A percentile compares a stretch with the other conserved stretches of the same genome.
These are phyloP conservation scores for Volucella inanis DNA, from an alignment of 2,888 invertebrate genomes.

Conservation along the genomic window DNA sequence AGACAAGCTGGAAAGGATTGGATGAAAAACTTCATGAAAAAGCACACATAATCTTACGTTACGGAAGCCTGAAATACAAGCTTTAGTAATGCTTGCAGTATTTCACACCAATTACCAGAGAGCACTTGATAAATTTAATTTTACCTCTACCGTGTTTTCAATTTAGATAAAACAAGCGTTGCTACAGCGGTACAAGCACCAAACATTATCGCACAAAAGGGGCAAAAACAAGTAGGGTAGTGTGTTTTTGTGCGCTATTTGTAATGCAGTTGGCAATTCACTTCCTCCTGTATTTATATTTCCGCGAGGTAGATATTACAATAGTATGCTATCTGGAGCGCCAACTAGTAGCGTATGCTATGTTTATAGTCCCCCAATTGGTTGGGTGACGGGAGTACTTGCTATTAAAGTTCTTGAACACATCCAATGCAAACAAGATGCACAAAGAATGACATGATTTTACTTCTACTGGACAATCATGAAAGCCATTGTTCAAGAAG, in stretches of 20 bases:
- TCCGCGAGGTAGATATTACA: too few relatives aligned
- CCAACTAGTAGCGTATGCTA: constrained; percentile 45
- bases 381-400: constrained; percentile 47
- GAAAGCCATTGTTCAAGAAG: constrained; percentile 39
- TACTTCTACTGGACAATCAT: constrained; percentile 58
- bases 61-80: background rate
- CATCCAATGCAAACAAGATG: constrained; percentile 32
- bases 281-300: too few relatives aligned
- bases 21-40: constrained; percentile 2
- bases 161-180: constrained; percentile 72
- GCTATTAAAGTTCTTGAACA: constrained; percentile 33
- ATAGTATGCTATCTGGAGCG: constrained; percentile 16
- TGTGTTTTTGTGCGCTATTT: too few relatives aligned
- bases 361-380: constrained; percentile 42
- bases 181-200: constrained; percentile 65
- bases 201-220: constrained; percentile 55
- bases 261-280: too few relatives aligned
- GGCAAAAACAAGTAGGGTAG: too few relatives aligned
- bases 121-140: constrained; percentile 7
- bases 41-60: constrained; percentile 3
- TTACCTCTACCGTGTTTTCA: constrained; percentile 65
- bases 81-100: constrained; percentile 65
- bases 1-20: background rate
- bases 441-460: constrained; percentile 39
- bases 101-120: constrained; percentile 70